phyloP scores from a whole-genome alignment of 2,113 vertebrate species.

The Anser cygnoides region DNA sequence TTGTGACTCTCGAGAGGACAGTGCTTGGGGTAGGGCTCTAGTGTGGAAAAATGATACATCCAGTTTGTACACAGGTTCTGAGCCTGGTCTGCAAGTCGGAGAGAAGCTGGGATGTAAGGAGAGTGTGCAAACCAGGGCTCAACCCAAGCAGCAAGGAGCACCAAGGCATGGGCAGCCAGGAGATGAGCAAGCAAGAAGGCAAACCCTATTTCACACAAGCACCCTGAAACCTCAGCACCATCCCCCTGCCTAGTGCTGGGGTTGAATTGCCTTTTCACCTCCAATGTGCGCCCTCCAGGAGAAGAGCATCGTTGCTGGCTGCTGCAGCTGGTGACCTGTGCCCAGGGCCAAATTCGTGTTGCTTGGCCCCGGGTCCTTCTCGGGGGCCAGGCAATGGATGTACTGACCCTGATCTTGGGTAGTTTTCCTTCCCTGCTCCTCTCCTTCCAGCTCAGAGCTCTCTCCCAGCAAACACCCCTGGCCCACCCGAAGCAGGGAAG shows the following conservation, averaged over 20 bases:
- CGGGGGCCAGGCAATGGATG: rapidly evolving
- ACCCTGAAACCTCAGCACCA: not conserved
- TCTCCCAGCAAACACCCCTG: not conserved
- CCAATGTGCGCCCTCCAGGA: not conserved
- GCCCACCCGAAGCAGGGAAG: not conserved
- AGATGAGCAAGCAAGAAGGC: not conserved
- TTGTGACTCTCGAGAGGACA: not conserved
- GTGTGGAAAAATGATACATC: rapidly evolving
- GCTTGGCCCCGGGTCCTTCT: rapidly evolving
- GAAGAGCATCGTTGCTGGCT: not conserved
- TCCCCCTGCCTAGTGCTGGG: not conserved
- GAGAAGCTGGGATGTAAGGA: not conserved
- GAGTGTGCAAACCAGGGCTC: not conserved
- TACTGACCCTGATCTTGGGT: not conserved
- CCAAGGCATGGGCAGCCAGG: not conserved
- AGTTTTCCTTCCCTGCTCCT: rapidly evolving
- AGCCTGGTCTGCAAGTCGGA: not conserved
- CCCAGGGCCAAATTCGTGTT: not conserved
- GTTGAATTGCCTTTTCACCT: not conserved
- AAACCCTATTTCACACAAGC: not conserved
- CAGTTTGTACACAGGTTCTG: not conserved
- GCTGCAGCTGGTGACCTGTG: not conserved
- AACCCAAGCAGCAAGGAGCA: not conserved
- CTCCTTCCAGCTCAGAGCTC: not conserved
- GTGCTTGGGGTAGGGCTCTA: not conserved